Percentiles rank a stretch among this genome's conserved stretches.
These are phyloP conservation scores for Montifringilla adamsi DNA, from an alignment of 2,113 vertebrate genomes.

Conservation along the genomic window DNA sequence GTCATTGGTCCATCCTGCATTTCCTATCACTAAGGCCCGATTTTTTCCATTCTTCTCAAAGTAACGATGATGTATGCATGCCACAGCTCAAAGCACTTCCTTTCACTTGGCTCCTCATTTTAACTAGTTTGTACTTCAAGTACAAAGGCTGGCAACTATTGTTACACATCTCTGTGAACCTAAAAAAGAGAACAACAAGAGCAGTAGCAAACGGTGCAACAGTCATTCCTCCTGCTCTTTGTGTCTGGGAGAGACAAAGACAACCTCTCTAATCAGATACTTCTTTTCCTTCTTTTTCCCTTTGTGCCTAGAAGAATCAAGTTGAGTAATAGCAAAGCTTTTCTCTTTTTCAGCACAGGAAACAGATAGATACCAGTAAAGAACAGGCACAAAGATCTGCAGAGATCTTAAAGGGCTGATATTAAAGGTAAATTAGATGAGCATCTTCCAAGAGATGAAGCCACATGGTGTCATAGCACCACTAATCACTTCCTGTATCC, in stretches of 20 bases:
- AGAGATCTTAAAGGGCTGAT: background rate
- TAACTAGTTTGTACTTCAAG: background rate
- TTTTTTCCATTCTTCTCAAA: background rate
- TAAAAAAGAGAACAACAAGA: background rate
- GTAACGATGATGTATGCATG: accelerated
- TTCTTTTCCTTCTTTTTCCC: background rate
- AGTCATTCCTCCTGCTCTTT: background rate
- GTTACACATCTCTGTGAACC: background rate
- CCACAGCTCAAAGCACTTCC: background rate
- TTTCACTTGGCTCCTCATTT: background rate
- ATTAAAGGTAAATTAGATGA: background rate
- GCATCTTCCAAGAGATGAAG: background rate
- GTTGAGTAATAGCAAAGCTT: background rate
- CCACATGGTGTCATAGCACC: background rate
- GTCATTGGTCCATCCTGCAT: background rate
- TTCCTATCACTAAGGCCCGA: background rate
- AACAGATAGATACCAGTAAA: background rate
- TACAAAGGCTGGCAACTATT: background rate
- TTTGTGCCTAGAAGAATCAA: background rate
- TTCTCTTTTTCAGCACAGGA: background rate
- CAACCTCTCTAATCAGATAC: background rate
- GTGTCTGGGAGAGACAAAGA: background rate
- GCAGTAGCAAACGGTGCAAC: background rate
- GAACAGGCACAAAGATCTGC: background rate
- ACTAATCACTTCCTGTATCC: background rate